Evolutionary conservation across 2,797 vertebrate genomes (phyloP), one percentile per base, ranked within the genome.

Genomic region (Rachycentron canadum): DNA sequence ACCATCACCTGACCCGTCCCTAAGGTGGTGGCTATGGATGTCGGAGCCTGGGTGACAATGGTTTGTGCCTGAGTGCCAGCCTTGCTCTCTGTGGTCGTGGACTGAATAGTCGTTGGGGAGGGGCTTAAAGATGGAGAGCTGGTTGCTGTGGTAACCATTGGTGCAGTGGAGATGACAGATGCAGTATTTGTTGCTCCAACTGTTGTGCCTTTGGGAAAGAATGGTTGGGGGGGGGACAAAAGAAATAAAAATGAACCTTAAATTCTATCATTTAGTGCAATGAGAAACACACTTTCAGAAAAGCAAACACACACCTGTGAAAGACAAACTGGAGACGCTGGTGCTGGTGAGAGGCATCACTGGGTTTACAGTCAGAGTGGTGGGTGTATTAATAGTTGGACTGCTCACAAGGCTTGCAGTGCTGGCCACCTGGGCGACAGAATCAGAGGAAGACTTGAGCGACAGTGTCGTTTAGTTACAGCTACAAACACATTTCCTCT

Each of bases 331-430:
- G 73, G 97, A 96, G 81, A 97, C 94, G 56, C 95, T 94, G 88
- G 96, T 97, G 90, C 96, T 99, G 95, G 96, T 97, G 89, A 99
- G 95, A 92, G 98, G 97, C 95, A 99, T 96, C 91, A 97, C 95
- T 83, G 97, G 95, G 92, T 97, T 99, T 95, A 99, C 97, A 81
- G 97, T 98, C 95, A 99, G 95, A 78, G 97, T 97, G 88, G 97
- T 96, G 86, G 98, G 96, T 76, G 97, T 95, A 91, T 96, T 99
- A 45, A 93, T 92, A 59, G 88, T 91, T 64, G 94, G 89, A 95
- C 97, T 99, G 88, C 96, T 97, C 94, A 99, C 97, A 95, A 99
- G 97, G 96, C 97, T 99, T 75, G 97, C 97, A 28, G 98, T 98
- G 94, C 97, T 97, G 90, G 97, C 96, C 95, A 98, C 97, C 98